Conservation (phyloP, 2,888 invertebrate species). For the Spodoptera littoralis region DNA sequence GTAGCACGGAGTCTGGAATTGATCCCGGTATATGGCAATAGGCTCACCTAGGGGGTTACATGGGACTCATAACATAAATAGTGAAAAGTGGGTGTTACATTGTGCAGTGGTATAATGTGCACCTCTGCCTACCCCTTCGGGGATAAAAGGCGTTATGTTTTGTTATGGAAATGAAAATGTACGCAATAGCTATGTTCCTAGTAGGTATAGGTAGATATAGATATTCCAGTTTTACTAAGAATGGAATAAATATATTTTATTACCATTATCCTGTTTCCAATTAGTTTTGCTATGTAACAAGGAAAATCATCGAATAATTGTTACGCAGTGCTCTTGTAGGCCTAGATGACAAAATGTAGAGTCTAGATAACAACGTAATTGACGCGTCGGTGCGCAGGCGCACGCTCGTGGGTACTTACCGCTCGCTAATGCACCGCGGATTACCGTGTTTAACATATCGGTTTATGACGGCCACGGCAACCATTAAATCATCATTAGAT, state of each 20-base stretch:
- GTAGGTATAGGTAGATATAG: too few relatives aligned
- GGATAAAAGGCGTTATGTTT: too few relatives aligned
- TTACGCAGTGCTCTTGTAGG: conserved; percentile 27
- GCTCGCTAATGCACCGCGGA: conserved; percentile 44
- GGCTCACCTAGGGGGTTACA: too few relatives aligned
- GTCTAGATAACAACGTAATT: conserved; percentile 56
- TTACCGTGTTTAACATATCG: conserved; percentile 62
- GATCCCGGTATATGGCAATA: too few relatives aligned
- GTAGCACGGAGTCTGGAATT: too few relatives aligned
- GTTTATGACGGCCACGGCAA: conserved; percentile 64
- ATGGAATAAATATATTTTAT: conserved; percentile 29
- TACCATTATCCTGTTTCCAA: conserved; percentile 39
- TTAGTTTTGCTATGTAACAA: conserved; percentile 30
- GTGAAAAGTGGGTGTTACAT: too few relatives aligned
- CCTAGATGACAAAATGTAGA: conserved; percentile 45
- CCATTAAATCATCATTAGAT: conserved; percentile 70
- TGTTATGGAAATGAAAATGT: too few relatives aligned
- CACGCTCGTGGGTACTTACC: conserved; percentile 33
- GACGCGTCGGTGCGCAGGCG: conserved; percentile 34
- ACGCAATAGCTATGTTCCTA: conserved; percentile 21
- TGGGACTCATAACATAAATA: too few relatives aligned
- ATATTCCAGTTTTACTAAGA: conserved; percentile 17
- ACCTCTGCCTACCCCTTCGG: too few relatives aligned
- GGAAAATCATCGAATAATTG: conserved; percentile 47
- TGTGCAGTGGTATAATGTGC: too few relatives aligned